Percentiles rank a stretch among this genome's conserved stretches.
phyloP scores from a whole-genome alignment of 2,113 vertebrate genomes.

The Ailurus styani region DNA sequence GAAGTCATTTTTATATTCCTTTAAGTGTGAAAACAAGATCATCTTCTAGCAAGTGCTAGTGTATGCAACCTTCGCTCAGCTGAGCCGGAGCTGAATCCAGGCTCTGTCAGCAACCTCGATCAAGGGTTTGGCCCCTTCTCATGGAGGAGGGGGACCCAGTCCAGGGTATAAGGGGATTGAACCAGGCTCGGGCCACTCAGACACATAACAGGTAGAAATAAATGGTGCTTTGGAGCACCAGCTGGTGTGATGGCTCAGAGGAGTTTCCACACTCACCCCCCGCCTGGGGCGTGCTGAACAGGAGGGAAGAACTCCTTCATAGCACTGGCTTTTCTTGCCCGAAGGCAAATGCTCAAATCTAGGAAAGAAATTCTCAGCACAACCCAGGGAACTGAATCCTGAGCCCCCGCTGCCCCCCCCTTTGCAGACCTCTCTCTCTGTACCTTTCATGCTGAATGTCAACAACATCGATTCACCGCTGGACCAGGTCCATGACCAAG shows the following conservation, averaged over 20 bases:
- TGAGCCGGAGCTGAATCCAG: neutral
- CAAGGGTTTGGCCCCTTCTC: neutral
- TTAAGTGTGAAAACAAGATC: constrained; percentile 33
- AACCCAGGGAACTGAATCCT: neutral
- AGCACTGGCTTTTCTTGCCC: neutral
- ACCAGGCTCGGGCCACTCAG: neutral
- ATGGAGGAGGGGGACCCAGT: neutral
- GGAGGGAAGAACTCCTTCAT: neutral
- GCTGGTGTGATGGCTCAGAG: neutral
- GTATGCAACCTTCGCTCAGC: neutral
- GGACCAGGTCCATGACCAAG: neutral
- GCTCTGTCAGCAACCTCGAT: neutral
- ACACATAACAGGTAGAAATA: neutral
- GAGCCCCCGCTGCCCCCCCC: neutral
- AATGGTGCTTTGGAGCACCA: neutral
- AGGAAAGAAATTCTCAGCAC: neutral
- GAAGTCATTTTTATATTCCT: constrained; percentile 35
- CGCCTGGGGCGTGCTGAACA: neutral
- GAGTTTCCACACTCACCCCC: neutral
- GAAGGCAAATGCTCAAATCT: neutral
- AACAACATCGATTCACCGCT: neutral
- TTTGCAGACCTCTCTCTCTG: neutral
- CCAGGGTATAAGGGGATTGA: neutral
- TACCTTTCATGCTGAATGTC: neutral
- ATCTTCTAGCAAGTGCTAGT: neutral